Conservation (phyloP, 2,797 vertebrate species). For the Poeciliopsis presidionis region DNA sequence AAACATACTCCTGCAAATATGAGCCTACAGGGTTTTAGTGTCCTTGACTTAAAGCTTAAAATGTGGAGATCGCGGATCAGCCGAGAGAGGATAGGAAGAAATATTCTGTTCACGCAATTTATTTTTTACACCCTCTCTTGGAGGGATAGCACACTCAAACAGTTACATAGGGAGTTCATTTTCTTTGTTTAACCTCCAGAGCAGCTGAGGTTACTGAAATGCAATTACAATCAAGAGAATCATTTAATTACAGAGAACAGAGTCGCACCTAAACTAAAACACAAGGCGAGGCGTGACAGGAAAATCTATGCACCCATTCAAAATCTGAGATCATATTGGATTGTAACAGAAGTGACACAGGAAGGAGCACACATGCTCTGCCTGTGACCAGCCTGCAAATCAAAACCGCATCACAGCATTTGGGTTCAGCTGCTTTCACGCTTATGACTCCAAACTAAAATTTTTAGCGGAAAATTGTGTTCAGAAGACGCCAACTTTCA, state of each 20-base stretch:
- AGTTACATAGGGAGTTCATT: slow-evolving; percentile 13
- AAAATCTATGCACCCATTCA: background rate
- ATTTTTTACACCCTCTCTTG: slow-evolving; percentile 9
- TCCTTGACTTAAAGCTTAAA: slow-evolving; percentile 42
- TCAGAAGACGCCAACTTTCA: background rate
- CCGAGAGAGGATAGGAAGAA: slow-evolving; percentile 2
- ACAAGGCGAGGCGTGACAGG: background rate
- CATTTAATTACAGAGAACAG: background rate
- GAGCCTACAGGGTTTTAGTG: slow-evolving; percentile 18
- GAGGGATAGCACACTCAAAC: background rate
- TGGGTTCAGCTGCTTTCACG: background rate
- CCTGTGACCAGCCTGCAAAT: slow-evolving; percentile 9
- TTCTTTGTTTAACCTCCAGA: slow-evolving; percentile 21
- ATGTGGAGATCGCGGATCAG: slow-evolving; percentile 19
- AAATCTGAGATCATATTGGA: background rate
- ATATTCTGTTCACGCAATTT: slow-evolving; percentile 44
- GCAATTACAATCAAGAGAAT: slow-evolving; percentile 22
- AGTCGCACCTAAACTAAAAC: slow-evolving; percentile 4
- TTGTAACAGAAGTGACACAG: background rate
- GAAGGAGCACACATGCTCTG: background rate
- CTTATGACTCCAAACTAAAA: background rate
- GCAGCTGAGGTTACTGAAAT: slow-evolving; percentile 17
- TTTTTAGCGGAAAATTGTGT: background rate
- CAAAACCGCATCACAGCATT: background rate
- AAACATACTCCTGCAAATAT: slow-evolving; percentile 4